phyloP scores from a whole-genome alignment of 1,140 invertebrate species.

The Diachasma alloeum region DNA sequence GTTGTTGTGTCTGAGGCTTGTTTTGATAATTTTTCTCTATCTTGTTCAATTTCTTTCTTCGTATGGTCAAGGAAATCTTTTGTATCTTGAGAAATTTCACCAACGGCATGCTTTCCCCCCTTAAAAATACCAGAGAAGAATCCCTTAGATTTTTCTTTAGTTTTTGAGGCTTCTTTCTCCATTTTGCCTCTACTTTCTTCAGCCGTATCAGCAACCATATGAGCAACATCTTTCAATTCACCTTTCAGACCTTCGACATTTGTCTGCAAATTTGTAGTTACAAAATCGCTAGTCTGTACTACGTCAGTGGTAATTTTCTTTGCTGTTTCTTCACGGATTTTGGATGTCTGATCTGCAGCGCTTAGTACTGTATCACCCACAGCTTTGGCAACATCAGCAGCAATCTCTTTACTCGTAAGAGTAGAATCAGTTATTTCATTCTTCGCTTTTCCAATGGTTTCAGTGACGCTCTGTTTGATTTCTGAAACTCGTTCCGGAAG shows the following conservation, averaged over 20 bases:
- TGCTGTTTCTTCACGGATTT: too few relatives aligned
- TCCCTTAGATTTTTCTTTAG: constrained; percentile 45
- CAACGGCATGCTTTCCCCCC: constrained; percentile 38
- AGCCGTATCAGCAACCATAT: constrained; percentile 21
- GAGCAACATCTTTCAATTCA: constrained; percentile 27
- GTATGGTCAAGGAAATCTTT: constrained; percentile 17
- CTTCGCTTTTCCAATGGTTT: not conserved
- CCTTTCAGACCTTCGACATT: too few relatives aligned
- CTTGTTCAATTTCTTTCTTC: constrained; percentile 20
- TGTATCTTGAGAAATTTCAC: not conserved
- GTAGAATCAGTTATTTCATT: not conserved
- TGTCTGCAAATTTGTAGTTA: too few relatives aligned
- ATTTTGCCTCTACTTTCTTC: constrained; percentile 22
- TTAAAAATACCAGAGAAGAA: constrained; percentile 47
- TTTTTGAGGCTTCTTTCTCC: constrained; percentile 29
- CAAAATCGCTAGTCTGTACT: too few relatives aligned
- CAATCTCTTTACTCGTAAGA: constrained; percentile 12
- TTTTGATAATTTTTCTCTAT: not conserved
- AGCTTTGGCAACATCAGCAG: constrained; percentile 25
- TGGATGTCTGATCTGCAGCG: too few relatives aligned
- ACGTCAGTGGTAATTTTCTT: too few relatives aligned
- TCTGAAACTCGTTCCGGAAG: not conserved
- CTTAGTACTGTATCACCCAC: too few relatives aligned
- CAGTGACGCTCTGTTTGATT: not conserved
- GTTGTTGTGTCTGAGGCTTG: not conserved